Evolutionary conservation across 2,113 vertebrate genomes (phyloP).

Genomic region (Excalfactoria chinensis): DNA sequence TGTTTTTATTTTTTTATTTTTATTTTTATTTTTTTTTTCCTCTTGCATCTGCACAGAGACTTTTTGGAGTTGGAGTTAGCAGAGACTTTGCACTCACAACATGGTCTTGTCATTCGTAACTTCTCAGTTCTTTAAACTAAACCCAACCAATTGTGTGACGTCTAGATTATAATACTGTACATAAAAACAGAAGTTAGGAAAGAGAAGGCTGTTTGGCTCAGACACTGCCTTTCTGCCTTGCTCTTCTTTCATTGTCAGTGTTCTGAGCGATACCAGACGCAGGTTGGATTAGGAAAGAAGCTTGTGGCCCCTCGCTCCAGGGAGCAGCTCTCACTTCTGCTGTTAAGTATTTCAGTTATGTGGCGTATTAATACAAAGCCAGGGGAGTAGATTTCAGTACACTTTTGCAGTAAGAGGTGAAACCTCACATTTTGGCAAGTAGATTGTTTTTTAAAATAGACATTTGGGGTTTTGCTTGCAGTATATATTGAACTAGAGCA

Average conservation of each 20-base stretch:
- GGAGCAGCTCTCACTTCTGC: background rate
- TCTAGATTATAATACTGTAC: background rate
- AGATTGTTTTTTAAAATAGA: background rate
- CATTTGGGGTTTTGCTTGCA: background rate
- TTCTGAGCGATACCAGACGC: background rate
- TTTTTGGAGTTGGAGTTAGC: background rate
- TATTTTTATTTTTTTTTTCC: background rate
- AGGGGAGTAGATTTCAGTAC: background rate
- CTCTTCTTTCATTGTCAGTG: background rate
- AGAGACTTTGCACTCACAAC: background rate
- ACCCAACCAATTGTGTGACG: background rate
- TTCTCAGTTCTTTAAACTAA: constrained; percentile 9
- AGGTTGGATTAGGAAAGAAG: background rate
- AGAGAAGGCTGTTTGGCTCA: background rate
- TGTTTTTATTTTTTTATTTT: background rate
- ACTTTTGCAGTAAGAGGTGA: background rate
- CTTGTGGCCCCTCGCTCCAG: background rate
- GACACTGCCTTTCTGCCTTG: background rate
- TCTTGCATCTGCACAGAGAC: background rate
- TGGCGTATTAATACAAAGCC: background rate
- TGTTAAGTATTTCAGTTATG: background rate
- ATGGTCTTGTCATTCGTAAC: background rate
- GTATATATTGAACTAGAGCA: background rate
- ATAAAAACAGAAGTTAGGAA: background rate
- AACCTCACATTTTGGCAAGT: background rate